phyloP scores from a whole-genome alignment of 2,888 invertebrate genomes.

The Scaptomyza flava region DNA sequence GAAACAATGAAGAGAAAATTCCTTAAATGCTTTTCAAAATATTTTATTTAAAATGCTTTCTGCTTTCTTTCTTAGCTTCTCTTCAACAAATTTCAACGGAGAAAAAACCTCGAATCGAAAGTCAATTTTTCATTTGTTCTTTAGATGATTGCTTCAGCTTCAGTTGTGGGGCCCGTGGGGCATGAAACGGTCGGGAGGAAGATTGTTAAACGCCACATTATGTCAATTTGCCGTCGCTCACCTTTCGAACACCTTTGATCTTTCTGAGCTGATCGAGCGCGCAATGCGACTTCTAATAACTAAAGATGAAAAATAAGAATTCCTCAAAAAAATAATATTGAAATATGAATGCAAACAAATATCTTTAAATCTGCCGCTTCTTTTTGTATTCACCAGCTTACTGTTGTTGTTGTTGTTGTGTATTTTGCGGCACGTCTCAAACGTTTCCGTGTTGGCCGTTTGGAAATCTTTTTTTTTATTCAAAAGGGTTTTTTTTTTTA shows the following conservation, averaged over 20 bases:
- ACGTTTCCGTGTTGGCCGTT: slow-evolving; percentile 31
- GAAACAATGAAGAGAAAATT: no score
- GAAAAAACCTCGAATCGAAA: slow-evolving; percentile 5
- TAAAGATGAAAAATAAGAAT: slow-evolving; percentile 1
- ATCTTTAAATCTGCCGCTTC: slow-evolving; percentile 28
- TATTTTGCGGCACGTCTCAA: slow-evolving; percentile 71
- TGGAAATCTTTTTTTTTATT: slow-evolving; percentile 30
- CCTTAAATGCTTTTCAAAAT: no score
- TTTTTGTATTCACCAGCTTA: slow-evolving; percentile 9
- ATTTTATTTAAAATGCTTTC: no score
- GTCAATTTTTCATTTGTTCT: slow-evolving; percentile 42
- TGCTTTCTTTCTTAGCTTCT: no score
- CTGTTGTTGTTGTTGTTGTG: slow-evolving; percentile 42
- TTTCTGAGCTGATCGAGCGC: slow-evolving; percentile 42
- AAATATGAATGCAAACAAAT: slow-evolving; percentile 76
- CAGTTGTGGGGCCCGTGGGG: not conserved
- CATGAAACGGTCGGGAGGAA: slow-evolving; percentile 30
- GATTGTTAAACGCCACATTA: slow-evolving; percentile 83
- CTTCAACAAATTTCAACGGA: slow-evolving; percentile 18
- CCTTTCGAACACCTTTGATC: slow-evolving; percentile 70
- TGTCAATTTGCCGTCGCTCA: slow-evolving; percentile 74
- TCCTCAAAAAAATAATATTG: slow-evolving; percentile 62
- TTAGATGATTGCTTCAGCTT: slow-evolving; percentile 70
- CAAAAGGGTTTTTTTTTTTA: slow-evolving; percentile 60
- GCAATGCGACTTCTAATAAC: slow-evolving; percentile 57